Evolutionary conservation across 2,888 invertebrate genomes (phyloP).

Genomic region (Erebia epiphron): DNA sequence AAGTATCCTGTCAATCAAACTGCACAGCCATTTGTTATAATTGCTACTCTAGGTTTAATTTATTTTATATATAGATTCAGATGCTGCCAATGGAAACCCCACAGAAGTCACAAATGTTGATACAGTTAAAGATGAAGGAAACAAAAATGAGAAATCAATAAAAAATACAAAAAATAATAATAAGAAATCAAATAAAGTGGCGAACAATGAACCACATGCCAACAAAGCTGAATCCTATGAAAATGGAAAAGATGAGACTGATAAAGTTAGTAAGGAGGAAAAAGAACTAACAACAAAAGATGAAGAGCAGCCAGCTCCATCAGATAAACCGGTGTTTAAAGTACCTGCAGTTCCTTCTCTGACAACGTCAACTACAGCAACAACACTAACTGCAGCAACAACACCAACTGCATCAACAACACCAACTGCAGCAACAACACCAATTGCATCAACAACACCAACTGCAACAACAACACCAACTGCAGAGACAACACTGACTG

Average conservation of each 20-base stretch:
- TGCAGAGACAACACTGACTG: not conserved
- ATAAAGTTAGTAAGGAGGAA: constrained; percentile 69
- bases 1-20: too few species aligned
- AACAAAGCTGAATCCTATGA: constrained; percentile 65
- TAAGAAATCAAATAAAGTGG: constrained; percentile 65
- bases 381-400: constrained; percentile 10
- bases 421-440: constrained; percentile 12
- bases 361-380: constrained; percentile 8
- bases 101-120: constrained; percentile 60
- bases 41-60: not conserved
- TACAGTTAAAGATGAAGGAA: constrained; percentile 67
- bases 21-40: too few species aligned
- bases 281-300: constrained; percentile 49
- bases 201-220: constrained; percentile 57
- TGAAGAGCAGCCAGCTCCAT: constrained; percentile 41
- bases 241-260: constrained; percentile 80
- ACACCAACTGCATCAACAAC: constrained; percentile 34
- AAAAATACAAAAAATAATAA: constrained; percentile 66
- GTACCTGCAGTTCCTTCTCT: constrained; percentile 40
- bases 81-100: constrained; percentile 72
- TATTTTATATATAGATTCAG: constrained; percentile 57
- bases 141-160: constrained; percentile 72
- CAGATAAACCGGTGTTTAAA: constrained; percentile 33
- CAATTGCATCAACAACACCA: constrained; percentile 26
- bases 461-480: not conserved